Evolutionary conservation across 1,140 invertebrate species (phyloP).

Genomic region (Drosophila repletoides): DNA sequence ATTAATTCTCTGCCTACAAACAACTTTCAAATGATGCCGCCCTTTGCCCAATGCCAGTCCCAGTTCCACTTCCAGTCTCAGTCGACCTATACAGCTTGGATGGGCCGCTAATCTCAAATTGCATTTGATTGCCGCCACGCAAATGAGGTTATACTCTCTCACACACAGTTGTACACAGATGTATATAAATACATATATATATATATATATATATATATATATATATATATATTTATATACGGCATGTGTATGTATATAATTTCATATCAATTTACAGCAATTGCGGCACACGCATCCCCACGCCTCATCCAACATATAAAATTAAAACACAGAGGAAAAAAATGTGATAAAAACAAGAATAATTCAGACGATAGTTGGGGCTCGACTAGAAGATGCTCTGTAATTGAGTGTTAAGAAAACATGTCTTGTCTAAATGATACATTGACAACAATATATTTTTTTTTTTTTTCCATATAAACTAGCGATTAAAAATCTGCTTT

Average conservation of each 20-base stretch:
- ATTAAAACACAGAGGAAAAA: neutral
- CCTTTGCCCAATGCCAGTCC: neutral
- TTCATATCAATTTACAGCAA: conserved; percentile 61
- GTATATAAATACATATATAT: neutral
- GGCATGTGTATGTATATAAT: conserved; percentile 2
- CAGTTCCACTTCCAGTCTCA: neutral
- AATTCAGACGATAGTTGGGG: too few species aligned
- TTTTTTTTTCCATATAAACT: too few species aligned
- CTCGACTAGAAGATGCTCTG: too few species aligned
- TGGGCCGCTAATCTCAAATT: conserved; percentile 57
- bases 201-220: neutral
- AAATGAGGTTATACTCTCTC: conserved; percentile 34
- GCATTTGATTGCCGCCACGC: conserved; percentile 47
- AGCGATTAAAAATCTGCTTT: too few species aligned
- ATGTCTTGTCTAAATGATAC: too few species aligned
- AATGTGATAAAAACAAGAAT: too few species aligned
- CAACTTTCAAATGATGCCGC: conserved; percentile 28
- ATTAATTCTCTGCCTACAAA: conserved; percentile 6
- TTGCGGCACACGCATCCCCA: conserved; percentile 30
- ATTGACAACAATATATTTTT: too few species aligned
- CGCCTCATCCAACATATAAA: conserved; percentile 29
- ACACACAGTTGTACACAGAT: neutral
- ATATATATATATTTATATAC: neutral
- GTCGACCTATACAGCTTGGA: conserved; percentile 18
- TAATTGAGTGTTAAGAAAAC: too few species aligned